A percentile compares a stretch with the other conserved stretches of the same genome.
phyloP scores from a whole-genome alignment of 2,797 vertebrate species.

The Acipenser ruthenus region DNA sequence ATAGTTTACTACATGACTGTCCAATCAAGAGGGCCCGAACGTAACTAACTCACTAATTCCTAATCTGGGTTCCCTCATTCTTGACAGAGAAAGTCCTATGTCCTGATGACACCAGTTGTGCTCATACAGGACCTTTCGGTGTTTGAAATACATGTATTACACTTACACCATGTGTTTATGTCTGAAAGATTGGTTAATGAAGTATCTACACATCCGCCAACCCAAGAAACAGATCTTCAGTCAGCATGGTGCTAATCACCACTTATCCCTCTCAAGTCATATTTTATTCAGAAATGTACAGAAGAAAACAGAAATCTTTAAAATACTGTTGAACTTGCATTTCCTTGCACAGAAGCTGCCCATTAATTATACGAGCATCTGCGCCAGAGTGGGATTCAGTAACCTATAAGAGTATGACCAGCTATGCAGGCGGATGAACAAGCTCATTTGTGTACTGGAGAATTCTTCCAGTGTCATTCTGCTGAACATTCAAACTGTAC shows the following conservation, averaged over 20 bases:
- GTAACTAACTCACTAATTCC: no score
- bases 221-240: constrained; percentile 49
- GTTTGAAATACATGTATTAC: constrained; percentile 50
- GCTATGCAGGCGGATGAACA: no score
- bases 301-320: neutral
- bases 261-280: constrained; percentile 24
- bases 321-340: neutral
- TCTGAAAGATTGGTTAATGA: constrained; percentile 65
- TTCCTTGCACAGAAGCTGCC: neutral
- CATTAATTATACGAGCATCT: constrained; percentile 2
- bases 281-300: constrained; percentile 1
- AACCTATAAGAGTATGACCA: neutral
- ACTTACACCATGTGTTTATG: constrained; percentile 62
- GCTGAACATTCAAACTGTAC: no score
- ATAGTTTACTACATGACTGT: no score
- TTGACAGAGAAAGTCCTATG: constrained; percentile 40
- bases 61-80: no score
- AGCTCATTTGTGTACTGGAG: no score
- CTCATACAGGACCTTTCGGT: constrained; percentile 49
- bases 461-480: no score
- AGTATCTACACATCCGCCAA: constrained; percentile 55
- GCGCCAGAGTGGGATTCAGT: neutral
- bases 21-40: no score
- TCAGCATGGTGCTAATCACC: constrained; percentile 66
- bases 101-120: constrained; percentile 55